Evolutionary conservation across 2,888 invertebrate genomes (phyloP).

Genomic region (Leucophenga maculata): DNA sequence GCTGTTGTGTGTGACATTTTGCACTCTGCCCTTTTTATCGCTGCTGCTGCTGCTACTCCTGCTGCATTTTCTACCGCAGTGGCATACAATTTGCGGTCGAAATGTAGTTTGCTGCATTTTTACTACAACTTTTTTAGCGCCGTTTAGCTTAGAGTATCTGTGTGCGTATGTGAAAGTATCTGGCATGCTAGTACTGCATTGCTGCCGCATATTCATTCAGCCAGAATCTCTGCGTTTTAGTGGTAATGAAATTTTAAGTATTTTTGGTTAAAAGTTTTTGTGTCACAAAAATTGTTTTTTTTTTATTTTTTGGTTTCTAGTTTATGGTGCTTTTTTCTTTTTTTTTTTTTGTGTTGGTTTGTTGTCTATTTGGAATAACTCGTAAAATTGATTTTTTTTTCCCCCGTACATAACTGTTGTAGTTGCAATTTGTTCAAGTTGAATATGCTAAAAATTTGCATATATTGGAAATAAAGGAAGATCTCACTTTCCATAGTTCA

Average conservation of each 20-base stretch:
- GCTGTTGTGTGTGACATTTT: constrained; percentile 49
- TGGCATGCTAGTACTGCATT: not conserved
- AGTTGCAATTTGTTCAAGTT: no score
- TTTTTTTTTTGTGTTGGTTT: not conserved
- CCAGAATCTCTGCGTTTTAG: constrained; percentile 51
- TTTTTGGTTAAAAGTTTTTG: constrained; percentile 30
- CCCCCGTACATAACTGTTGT: no score
- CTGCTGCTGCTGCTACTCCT: constrained; percentile 40
- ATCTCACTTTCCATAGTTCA: no score
- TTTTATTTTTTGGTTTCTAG: constrained; percentile 49
- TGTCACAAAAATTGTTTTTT: constrained; percentile 35
- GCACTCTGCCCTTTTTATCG: not conserved
- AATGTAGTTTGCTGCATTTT: no score
- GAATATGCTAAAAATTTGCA: no score
- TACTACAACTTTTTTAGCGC: constrained; percentile 38
- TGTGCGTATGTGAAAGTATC: not conserved
- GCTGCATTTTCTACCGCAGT: constrained; percentile 27
- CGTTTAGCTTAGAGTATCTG: not conserved
- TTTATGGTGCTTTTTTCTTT: not conserved
- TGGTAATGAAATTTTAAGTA: constrained; percentile 61
- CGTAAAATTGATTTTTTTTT: constrained; percentile 13
- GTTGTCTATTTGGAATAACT: not conserved
- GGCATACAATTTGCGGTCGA: constrained; percentile 46
- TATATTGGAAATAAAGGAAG: no score
- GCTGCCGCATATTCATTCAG: not conserved